Base-by-base conservation (phyloP, 2,888 invertebrate genomes). In the Philereme transversata region DNA sequence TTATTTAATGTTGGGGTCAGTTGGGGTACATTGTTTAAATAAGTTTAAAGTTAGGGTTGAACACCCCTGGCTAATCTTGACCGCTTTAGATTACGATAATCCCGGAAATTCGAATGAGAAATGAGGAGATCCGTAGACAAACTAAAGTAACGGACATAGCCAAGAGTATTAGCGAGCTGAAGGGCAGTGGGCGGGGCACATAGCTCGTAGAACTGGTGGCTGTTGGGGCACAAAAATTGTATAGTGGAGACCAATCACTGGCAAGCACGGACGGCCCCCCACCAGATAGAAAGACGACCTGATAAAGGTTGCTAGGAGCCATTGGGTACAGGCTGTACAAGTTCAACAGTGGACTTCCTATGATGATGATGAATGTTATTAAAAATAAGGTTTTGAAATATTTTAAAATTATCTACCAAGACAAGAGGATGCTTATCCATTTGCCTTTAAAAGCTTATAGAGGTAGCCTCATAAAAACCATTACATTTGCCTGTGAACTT, bases 1-100 rank as follows among this genome's bases (percentile, higher is more conserved):
- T 86, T 84, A 88, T 87, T 88, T 88, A 88, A 87, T 81, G 81
- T 80, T 73, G 75, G 77, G 86, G 86, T 87, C 88, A 89, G 84
- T 79, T 81, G 48, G 64, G 86, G 86, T 44, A 60, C 63, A 65
- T 67, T 64, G 67, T 64, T 90, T 87, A 89, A 89, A 88, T 86
- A 85, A 86, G 75, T 86, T 85, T 83, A 81, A 72, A 75, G 75
- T 80, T 73, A 83, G 86, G 88, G 88, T 85, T 78, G 75, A 62
- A 36, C 69, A 63, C 76, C 82, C 81, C 77, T 76, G 77, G 71
- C 72, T 68, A 64, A 61, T 57, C 63, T 67, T 65, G 75, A 78
- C 75, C 78, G 65, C 58, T 71, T 43, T 60, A 50, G 54, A 55
- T 62, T 48, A 51, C 6, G 38, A 10, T 58, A 48, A 58, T 62